Percentiles rank a stretch among this genome's conserved stretches.
Evolutionary conservation across 2,113 vertebrate genomes (phyloP).

Genomic region (Bos taurus): DNA sequence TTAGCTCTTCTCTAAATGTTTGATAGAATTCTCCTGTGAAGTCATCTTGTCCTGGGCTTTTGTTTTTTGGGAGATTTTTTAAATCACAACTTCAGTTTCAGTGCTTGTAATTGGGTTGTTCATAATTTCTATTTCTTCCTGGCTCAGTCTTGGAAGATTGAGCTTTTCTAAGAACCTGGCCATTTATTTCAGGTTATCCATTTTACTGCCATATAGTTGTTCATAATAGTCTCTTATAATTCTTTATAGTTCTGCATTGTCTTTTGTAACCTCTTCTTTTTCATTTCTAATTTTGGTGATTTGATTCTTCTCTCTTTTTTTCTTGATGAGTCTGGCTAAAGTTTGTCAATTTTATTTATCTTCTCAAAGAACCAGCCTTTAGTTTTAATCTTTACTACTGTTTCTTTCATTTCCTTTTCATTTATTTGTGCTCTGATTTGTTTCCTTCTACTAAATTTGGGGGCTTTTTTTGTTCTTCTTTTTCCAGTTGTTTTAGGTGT

Average conservation of each 20-base stretch:
- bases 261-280: not conserved
- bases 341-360: not conserved
- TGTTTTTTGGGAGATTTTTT: not conserved
- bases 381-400: not conserved
- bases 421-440: not conserved
- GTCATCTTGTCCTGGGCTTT: not conserved
- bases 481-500: not conserved
- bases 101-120: not conserved
- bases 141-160: not conserved
- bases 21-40: not conserved
- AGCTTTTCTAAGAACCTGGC: not conserved
- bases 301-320: not conserved
- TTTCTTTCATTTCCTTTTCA: not conserved
- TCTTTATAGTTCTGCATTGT: not conserved
- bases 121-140: not conserved
- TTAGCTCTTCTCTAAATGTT: not conserved
- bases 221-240: not conserved
- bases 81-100: not conserved
- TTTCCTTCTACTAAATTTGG: not conserved
- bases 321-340: not conserved
- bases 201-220: not conserved
- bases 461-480: not conserved
- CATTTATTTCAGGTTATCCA: not conserved
- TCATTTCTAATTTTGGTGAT: not conserved
- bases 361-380: not conserved